Conservation (phyloP, 2,113 vertebrate species). For the Ochotona curzoniae region DNA sequence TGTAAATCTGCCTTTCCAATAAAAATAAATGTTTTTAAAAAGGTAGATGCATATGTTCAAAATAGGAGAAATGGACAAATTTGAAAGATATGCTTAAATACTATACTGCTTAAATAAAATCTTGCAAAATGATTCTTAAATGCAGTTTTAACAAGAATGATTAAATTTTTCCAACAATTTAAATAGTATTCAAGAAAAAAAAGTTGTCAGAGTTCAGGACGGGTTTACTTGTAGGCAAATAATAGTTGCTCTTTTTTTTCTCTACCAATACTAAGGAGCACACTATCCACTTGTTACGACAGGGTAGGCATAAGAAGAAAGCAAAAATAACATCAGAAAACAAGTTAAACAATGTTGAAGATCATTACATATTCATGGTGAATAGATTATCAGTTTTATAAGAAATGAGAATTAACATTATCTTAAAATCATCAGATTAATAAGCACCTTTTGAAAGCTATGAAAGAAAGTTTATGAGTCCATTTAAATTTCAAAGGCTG, state of each 20-base stretch:
- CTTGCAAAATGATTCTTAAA: background rate
- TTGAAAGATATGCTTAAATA: background rate
- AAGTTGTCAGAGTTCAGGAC: background rate
- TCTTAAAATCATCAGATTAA: slow-evolving; percentile 16
- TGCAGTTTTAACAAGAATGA: background rate
- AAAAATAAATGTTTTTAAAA: background rate
- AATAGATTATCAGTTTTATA: slow-evolving; percentile 7
- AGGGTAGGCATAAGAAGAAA: background rate
- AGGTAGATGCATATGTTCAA: background rate
- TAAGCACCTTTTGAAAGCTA: background rate
- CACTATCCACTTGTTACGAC: background rate
- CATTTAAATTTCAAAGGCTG: slow-evolving; percentile 6
- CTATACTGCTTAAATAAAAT: background rate
- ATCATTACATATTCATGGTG: background rate
- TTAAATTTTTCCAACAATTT: background rate
- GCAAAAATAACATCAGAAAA: background rate
- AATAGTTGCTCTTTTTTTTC: background rate
- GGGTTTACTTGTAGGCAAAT: background rate
- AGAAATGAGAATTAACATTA: slow-evolving; percentile 5
- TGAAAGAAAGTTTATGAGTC: slow-evolving; percentile 29
- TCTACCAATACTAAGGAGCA: background rate
- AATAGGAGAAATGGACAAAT: background rate
- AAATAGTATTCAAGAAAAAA: slow-evolving; percentile 28
- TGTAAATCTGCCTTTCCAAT: too few species aligned
- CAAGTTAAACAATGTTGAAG: background rate